Base-by-base conservation (phyloP, 2,888 invertebrate species). In the Liopterus haemorrhoidalis region DNA sequence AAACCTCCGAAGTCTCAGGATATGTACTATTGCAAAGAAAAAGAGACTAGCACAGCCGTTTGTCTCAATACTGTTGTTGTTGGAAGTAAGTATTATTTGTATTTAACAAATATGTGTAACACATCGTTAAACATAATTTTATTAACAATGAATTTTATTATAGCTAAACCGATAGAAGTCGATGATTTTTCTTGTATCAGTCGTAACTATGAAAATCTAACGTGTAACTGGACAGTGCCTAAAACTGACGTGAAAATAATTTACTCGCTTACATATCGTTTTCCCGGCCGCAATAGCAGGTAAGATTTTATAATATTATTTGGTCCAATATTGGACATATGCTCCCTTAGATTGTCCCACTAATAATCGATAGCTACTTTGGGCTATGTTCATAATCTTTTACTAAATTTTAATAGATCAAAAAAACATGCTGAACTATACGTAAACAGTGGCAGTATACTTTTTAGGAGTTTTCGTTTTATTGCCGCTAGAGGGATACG, bases 111-210 rank as follows among this genome's bases (percentile, higher is more conserved):
- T 25, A 25, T 25, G 25, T 11, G 3, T 25, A 25, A 11, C 12
- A 25, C n/a, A 3, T 3, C 25, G 12, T 25, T 11, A 11, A 11
- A 25, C 12, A 11, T 25, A 25, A 4, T 25, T 11, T 25, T 11
- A 25, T 25, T 11, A 25, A 25, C 12, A 25, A 25, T 43, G 31
- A 19, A 49, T 50, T 51, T 43, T 44, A 41, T 66, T 66, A 35
- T 60, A 78, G 78, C 64, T 27, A 70, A 74, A 41, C 89, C 89
- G 1, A 62, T 70, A 47, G 65, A 72, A 54, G 81, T 87, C 2
- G 65, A 69, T 5, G 78, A 86, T 62, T 88, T 91, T 58, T 68
- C 69, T 18, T 92, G 91, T 60, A 67, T 79, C 36, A 82, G 86
- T 8, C 70, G 75, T 51, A 85, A 90, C 62, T 82, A 84, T 69